Conservation (phyloP, 2,888 invertebrate species). For the Amphipyra tragopoginis region DNA sequence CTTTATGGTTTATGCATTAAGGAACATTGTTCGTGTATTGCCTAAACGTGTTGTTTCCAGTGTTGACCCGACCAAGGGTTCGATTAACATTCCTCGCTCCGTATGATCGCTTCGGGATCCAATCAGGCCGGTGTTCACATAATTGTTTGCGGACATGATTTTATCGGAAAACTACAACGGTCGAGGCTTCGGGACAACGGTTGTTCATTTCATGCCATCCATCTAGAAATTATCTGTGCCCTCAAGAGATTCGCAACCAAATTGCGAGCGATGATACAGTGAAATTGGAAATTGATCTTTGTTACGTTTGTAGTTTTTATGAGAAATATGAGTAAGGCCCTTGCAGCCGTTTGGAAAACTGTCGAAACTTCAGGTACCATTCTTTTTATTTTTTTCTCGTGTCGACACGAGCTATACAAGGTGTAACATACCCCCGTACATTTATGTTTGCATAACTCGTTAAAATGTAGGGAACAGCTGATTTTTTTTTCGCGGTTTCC, state of each 20-base stretch:
- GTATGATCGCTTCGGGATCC: constrained; percentile 80
- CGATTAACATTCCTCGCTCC: constrained; percentile 82
- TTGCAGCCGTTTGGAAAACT: too few species aligned
- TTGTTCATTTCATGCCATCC: constrained; percentile 53
- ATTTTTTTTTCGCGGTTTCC: too few species aligned
- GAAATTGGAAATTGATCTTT: constrained; percentile 35
- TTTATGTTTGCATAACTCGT: too few species aligned
- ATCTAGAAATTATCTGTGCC: constrained; percentile 55
- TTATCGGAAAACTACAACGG: constrained; percentile 70
- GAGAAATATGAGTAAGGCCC: neutral
- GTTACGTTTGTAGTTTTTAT: constrained; percentile 4
- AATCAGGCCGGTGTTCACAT: constrained; percentile 78
- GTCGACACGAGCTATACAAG: too few species aligned
- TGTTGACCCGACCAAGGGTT: constrained; percentile 73
- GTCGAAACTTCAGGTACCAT: too few species aligned
- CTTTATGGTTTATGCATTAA: constrained; percentile 60
- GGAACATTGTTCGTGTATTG: constrained; percentile 49
- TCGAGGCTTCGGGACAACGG: constrained; percentile 53
- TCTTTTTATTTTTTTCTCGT: too few species aligned
- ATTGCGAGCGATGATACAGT: constrained; percentile 30
- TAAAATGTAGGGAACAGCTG: too few species aligned
- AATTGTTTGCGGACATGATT: constrained; percentile 86
- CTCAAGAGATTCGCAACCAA: constrained; percentile 38
- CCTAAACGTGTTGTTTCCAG: constrained; percentile 58
- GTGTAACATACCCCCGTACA: too few species aligned